Percentiles rank a stretch among this genome's conserved stretches.
These are phyloP conservation scores for Pachyrhynchus sulphureomaculatus DNA, from an alignment of 1,140 invertebrate species.

Conservation along the genomic window DNA sequence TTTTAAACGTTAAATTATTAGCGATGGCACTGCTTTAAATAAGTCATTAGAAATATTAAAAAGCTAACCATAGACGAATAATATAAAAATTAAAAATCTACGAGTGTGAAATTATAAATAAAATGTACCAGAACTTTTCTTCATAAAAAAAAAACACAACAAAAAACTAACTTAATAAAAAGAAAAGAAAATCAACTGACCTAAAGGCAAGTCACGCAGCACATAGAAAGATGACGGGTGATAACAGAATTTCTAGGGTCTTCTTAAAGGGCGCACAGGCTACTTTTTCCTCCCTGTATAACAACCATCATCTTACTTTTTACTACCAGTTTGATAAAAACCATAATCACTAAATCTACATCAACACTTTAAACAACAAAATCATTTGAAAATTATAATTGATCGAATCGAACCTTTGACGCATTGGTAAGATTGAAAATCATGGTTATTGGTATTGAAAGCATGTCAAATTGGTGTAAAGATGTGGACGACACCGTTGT, in stretches of 20 bases:
- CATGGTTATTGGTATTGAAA: no score
- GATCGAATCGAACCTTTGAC: no score
- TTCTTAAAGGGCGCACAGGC: conserved; percentile 67
- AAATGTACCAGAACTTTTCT: no score
- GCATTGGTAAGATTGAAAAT: no score
- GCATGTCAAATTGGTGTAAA: no score
- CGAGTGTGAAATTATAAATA: no score
- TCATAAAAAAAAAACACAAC: conserved; percentile 10
- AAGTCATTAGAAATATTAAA: no score
- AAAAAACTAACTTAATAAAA: conserved; percentile 29
- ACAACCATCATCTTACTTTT: conserved; percentile 53
- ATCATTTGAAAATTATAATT: neutral
- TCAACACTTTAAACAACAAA: neutral
- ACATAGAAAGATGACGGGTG: conserved; percentile 69
- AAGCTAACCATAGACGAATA: no score
- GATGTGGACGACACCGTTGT: no score
- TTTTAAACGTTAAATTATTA: no score
- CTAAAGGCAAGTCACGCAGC: conserved; percentile 58
- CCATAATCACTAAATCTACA: neutral
- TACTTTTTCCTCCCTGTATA: conserved; percentile 60
- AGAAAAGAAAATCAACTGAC: conserved; percentile 49
- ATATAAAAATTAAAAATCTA: no score
- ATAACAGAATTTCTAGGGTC: conserved; percentile 66
- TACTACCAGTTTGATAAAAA: neutral
- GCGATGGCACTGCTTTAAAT: no score